These are phyloP conservation scores for Morpho achilles DNA, from an alignment of 2,888 invertebrate genomes.

Conservation along the genomic window DNA sequence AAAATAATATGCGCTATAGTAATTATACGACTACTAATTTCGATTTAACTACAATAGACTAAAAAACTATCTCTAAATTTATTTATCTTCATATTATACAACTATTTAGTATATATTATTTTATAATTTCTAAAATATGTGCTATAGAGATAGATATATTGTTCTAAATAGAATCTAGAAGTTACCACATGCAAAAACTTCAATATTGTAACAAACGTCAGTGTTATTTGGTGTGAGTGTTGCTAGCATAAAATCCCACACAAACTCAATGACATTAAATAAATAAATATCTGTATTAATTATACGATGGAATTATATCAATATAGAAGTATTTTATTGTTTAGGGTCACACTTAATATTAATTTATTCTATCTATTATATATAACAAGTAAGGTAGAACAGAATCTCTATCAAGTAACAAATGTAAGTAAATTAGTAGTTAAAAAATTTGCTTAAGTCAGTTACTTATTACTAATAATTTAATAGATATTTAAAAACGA, in stretches of 20 bases:
- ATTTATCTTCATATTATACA: background rate
- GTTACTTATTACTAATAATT: no score
- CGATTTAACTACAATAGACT: conserved; percentile 30
- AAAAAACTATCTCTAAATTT: conserved; percentile 5
- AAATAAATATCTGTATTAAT: background rate
- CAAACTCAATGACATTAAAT: background rate
- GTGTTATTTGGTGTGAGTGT: conserved; percentile 19
- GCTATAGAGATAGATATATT: conserved; percentile 6
- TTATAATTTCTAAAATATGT: conserved; percentile 5
- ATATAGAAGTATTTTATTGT: no score
- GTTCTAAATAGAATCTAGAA: conserved; percentile 20
- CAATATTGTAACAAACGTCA: conserved; percentile 6
- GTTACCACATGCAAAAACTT: conserved; percentile 20
- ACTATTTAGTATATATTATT: conserved; percentile 14
- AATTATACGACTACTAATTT: conserved; percentile 30
- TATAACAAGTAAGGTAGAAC: no score
- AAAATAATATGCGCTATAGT: conserved; percentile 72
- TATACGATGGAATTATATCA: no score
- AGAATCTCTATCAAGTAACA: no score
- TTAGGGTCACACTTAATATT: no score
- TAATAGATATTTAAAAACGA: no score
- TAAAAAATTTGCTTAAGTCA: no score
- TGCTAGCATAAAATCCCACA: conserved; percentile 20
- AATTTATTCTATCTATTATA: no score
- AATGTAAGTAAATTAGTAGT: no score